These are phyloP conservation scores for Phyllotreta striolata DNA, from an alignment of 2,888 invertebrate genomes.

Conservation along the genomic window DNA sequence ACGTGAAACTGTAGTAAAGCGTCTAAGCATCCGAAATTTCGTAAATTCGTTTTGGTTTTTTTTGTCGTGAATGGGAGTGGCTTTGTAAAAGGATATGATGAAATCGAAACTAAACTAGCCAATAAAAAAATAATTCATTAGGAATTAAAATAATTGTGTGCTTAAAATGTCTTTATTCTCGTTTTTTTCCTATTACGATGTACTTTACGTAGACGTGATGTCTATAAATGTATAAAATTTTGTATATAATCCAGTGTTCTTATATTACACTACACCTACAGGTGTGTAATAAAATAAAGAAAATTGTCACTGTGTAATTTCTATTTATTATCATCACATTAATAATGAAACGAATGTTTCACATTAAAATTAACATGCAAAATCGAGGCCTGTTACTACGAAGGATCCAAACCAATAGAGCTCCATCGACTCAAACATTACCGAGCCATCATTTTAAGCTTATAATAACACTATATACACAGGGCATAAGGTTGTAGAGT, in stretches of 20 bases:
- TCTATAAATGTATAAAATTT: slow-evolving; percentile 50
- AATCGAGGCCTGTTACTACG: too few species aligned
- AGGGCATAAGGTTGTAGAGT: too few species aligned
- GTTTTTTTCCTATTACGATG: slow-evolving; percentile 32
- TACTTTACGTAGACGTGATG: slow-evolving; percentile 43
- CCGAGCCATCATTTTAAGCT: too few species aligned
- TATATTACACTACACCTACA: slow-evolving; percentile 44
- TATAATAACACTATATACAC: too few species aligned
- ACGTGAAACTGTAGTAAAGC: slow-evolving; percentile 3
- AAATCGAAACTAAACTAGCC: slow-evolving; percentile 34
- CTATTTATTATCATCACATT: too few species aligned
- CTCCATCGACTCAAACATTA: too few species aligned
- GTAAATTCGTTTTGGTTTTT: background rate
- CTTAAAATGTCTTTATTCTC: slow-evolving; percentile 45
- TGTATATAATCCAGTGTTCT: slow-evolving; percentile 50
- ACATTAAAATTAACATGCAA: background rate
- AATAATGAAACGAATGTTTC: too few species aligned
- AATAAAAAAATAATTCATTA: slow-evolving; percentile 32
- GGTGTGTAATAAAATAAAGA: slow-evolving; percentile 50
- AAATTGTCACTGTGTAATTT: slow-evolving; percentile 27
- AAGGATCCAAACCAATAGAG: too few species aligned
- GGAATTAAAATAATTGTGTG: slow-evolving; percentile 44
- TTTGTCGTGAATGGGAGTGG: background rate
- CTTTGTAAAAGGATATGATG: background rate
- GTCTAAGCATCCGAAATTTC: background rate